These are phyloP conservation scores for Nemoura dubitans DNA, from an alignment of 2,888 invertebrate species.

Conservation along the genomic window DNA sequence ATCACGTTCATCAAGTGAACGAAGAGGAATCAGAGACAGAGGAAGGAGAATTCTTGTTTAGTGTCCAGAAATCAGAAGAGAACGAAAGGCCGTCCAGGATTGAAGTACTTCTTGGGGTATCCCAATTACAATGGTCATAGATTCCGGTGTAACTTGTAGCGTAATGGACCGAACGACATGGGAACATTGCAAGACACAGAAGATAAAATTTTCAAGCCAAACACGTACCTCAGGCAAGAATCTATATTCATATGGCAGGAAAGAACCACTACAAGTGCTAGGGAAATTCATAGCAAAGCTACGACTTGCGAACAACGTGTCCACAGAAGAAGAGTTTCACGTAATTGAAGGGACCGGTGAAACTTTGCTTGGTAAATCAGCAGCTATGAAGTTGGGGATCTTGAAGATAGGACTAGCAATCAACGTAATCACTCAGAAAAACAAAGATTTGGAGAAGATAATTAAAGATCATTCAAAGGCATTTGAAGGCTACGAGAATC, in stretches of 20 bases:
- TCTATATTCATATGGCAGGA: conserved; percentile 37
- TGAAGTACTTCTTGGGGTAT: conserved; percentile 40
- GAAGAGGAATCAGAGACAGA: neutral
- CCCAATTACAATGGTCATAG: conserved; percentile 33
- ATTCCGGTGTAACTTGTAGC: conserved; percentile 44
- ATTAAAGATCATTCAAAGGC: neutral
- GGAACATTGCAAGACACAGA: conserved; percentile 29
- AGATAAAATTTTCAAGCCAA: neutral
- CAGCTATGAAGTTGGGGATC: conserved; percentile 40
- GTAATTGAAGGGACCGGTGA: conserved; percentile 38
- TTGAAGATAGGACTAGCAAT: conserved; percentile 1
- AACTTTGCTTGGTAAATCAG: conserved; percentile 37
- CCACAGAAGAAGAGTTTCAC: neutral
- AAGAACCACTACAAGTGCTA: conserved; percentile 21
- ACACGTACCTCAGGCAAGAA: neutral
- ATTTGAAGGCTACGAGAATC: neutral
- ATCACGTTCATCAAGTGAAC: neutral
- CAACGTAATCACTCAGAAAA: neutral
- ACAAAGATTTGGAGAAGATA: neutral
- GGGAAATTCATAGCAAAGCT: conserved; percentile 38
- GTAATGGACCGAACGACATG: conserved; percentile 38
- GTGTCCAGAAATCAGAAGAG: neutral
- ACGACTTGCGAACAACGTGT: neutral
- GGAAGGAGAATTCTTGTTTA: neutral
- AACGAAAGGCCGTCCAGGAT: neutral